A percentile compares a stretch with the other conserved stretches of the same genome.
phyloP scores from a whole-genome alignment of 2,797 vertebrate species.

The Cottoperca gobio region DNA sequence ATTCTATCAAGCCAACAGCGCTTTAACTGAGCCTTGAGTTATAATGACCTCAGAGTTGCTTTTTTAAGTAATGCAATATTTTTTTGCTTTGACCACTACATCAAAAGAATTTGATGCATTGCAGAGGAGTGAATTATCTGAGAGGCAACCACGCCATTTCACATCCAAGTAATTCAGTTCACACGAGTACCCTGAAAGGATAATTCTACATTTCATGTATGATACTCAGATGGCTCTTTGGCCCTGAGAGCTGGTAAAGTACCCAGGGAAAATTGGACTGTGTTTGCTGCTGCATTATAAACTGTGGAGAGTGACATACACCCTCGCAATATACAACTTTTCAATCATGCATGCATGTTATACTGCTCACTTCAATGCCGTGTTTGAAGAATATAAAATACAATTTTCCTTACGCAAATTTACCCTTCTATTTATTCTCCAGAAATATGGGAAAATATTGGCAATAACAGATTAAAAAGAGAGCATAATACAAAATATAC shows the following conservation, averaged over 20 bases:
- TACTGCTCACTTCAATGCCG: not conserved
- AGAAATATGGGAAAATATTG: not conserved
- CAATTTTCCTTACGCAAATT: not conserved
- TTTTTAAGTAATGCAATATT: constrained; percentile 41
- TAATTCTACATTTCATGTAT: constrained; percentile 36
- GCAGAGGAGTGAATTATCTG: constrained; percentile 9
- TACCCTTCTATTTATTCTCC: not conserved
- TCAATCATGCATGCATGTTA: not conserved
- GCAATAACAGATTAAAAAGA: not conserved
- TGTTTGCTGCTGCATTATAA: constrained; percentile 6
- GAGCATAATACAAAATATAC: no score
- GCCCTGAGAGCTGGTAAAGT: constrained; percentile 33
- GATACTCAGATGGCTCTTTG: constrained; percentile 30
- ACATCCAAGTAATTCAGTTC: constrained; percentile 29
- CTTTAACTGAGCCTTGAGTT: constrained; percentile 15
- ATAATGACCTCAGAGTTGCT: constrained; percentile 34
- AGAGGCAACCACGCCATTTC: constrained; percentile 10
- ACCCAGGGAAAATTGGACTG: constrained; percentile 13
- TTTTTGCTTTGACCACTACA: constrained; percentile 38
- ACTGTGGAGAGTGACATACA: constrained; percentile 9
- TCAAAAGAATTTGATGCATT: constrained; percentile 38
- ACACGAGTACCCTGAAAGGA: constrained; percentile 28
- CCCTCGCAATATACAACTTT: not conserved
- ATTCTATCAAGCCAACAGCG: constrained; percentile 32
- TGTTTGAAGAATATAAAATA: not conserved